These are phyloP conservation scores for Peromyscus leucopus DNA, from an alignment of 2,113 vertebrate species.

Conservation along the genomic window DNA sequence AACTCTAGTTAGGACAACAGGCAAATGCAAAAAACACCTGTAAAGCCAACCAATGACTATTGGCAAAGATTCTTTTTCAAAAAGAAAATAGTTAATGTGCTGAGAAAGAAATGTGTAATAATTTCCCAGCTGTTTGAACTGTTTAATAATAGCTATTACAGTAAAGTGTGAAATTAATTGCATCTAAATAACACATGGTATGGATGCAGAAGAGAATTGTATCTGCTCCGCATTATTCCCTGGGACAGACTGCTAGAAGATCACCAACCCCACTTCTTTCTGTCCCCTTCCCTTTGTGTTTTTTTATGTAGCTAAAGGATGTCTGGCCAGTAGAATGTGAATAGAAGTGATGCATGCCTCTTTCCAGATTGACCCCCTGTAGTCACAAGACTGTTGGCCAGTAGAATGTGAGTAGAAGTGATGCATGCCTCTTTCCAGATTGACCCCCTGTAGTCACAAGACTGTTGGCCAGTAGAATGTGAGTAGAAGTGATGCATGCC, in stretches of 20 bases:
- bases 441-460: too few species aligned
- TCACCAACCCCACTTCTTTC: slow-evolving; percentile 21
- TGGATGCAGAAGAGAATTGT: slow-evolving; percentile 24
- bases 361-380: not conserved
- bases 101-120: slow-evolving; percentile 39
- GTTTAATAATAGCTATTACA: slow-evolving; percentile 53
- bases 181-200: slow-evolving; percentile 54
- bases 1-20: not conserved
- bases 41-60: not conserved
- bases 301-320: not conserved
- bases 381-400: not conserved
- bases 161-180: slow-evolving; percentile 54
- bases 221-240: not conserved
- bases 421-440: not conserved
- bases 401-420: not conserved
- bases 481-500: not conserved
- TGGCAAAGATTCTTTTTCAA: not conserved
- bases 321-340: not conserved
- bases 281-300: slow-evolving; percentile 24
- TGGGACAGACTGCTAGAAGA: not conserved
- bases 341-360: not conserved
- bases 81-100: slow-evolving; percentile 51
- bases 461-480: not conserved
- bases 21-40: slow-evolving; percentile 38
- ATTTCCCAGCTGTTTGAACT: slow-evolving; percentile 63